Evolutionary conservation across 1,140 invertebrate species (phyloP).

Genomic region (Caenorhabditis remanei): DNA sequence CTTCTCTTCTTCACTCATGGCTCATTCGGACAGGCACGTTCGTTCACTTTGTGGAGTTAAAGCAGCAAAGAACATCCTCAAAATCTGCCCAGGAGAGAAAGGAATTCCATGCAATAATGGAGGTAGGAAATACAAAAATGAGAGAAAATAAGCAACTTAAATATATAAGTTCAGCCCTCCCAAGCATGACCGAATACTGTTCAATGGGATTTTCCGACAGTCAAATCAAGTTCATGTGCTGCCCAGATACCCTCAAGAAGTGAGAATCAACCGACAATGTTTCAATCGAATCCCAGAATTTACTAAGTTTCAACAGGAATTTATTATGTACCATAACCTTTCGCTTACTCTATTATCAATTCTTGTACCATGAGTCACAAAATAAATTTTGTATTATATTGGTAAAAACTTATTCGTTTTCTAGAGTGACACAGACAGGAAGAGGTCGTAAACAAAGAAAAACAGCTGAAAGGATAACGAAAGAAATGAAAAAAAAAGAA

Average conservation of each 20-base stretch:
- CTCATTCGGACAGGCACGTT: constrained; percentile 15
- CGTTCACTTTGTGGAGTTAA: not conserved
- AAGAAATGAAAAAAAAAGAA: not conserved
- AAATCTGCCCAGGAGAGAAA: not conserved
- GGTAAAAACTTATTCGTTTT: not conserved
- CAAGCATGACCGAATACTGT: not conserved
- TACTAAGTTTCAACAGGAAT: too few relatives aligned
- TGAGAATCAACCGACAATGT: too few relatives aligned
- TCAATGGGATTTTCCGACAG: not conserved
- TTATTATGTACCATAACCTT: too few relatives aligned
- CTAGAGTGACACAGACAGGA: not conserved
- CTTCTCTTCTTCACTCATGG: not conserved
- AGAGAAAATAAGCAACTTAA: not conserved
- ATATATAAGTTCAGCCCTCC: not conserved
- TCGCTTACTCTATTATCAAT: not conserved
- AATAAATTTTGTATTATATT: not conserved
- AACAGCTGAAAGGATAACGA: not conserved
- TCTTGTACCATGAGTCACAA: not conserved
- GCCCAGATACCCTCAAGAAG: not conserved
- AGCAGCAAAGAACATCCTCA: not conserved
- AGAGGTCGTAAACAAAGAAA: not conserved
- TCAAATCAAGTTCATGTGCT: not conserved
- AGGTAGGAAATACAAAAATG: not conserved
- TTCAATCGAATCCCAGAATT: too few relatives aligned
- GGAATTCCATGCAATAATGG: not conserved